These are phyloP conservation scores for Vesta saturnalis DNA, from an alignment of 2,888 invertebrate species.

Conservation along the genomic window DNA sequence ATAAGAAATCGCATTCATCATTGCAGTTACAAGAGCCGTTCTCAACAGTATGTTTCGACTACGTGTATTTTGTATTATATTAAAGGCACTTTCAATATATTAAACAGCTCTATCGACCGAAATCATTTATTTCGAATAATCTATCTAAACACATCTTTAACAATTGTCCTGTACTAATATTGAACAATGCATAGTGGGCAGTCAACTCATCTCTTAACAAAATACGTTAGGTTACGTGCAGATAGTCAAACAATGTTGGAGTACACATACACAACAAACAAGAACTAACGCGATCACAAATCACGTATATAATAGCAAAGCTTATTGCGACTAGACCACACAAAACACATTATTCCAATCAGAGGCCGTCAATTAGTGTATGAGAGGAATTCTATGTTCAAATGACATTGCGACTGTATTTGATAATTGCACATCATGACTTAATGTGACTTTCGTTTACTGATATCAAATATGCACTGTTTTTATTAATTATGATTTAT, in stretches of 20 bases:
- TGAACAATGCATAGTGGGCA: too few species aligned
- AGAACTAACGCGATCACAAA: constrained; percentile 30
- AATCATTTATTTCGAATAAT: too few species aligned
- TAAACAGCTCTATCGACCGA: too few species aligned
- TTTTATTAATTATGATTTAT: constrained; percentile 30
- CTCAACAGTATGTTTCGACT: too few species aligned
- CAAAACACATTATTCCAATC: constrained; percentile 45
- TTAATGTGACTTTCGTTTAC: constrained; percentile 18
- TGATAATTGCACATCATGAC: constrained; percentile 45
- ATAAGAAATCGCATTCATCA: too few species aligned
- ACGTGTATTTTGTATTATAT: too few species aligned
- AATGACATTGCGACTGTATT: constrained; percentile 41
- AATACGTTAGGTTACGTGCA: constrained; percentile 8
- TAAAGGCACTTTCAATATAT: too few species aligned
- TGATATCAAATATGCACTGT: constrained; percentile 20
- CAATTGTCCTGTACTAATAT: too few species aligned
- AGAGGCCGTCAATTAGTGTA: constrained; percentile 48
- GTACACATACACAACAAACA: constrained; percentile 14
- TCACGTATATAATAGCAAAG: constrained; percentile 32
- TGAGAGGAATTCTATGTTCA: constrained; percentile 48
- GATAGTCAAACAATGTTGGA: not conserved
- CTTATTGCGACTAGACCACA: constrained; percentile 28
- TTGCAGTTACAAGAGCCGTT: too few species aligned
- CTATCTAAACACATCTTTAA: too few species aligned
- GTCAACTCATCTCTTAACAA: not conserved